Base-by-base conservation (phyloP, 2,113 vertebrate genomes). In the Colaptes auratus region DNA sequence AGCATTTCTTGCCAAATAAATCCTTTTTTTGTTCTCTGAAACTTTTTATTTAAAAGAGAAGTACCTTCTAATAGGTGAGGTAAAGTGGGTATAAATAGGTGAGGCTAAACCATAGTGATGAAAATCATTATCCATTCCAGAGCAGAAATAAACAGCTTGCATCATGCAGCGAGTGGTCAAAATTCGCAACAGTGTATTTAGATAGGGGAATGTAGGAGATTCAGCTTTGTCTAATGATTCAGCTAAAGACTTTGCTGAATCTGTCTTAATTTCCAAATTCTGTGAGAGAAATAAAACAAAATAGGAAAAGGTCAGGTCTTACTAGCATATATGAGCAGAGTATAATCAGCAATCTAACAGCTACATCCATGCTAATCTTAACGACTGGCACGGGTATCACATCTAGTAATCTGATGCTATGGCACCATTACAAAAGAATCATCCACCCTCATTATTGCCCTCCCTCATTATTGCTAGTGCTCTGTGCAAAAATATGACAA, bases 81-180 rank as follows among this genome's bases (percentile, higher is more conserved):
- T 99, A 90, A 99, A 99, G 96, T 99, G 99, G 35, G 99, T 99
- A 79, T 99, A 99, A 96, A 99, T 99, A 74, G 99, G 98, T 3
- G 99, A 99, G 3, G 99, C 99, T 65, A 99, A 98, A 87, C 99
- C 99, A 20, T 99, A 99, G 94, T 99, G 99, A 97, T 98, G 98
- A 93, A 99, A 99, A 94, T 99, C 99, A 27, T 83, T 98, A 95
- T 99, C 99, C 99, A 99, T 99, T 82, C 99, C 99, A 1, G 99
- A 99, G 95, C 99, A 99, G 95, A 99, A 99, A 96, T 99, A 99
- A 59, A 99, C 98, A 3, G 99, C 99, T 95, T 99, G 99, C 99
- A 99, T 99, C 99, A 99, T 99, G 97, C 99, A 99, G 83, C 99
- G 99, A 46, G 99, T 99, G 79, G 99, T 94, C 92, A 99, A 94